phyloP scores from a whole-genome alignment of 2,113 vertebrate genomes.

The Hippocampus abdominalis region DNA sequence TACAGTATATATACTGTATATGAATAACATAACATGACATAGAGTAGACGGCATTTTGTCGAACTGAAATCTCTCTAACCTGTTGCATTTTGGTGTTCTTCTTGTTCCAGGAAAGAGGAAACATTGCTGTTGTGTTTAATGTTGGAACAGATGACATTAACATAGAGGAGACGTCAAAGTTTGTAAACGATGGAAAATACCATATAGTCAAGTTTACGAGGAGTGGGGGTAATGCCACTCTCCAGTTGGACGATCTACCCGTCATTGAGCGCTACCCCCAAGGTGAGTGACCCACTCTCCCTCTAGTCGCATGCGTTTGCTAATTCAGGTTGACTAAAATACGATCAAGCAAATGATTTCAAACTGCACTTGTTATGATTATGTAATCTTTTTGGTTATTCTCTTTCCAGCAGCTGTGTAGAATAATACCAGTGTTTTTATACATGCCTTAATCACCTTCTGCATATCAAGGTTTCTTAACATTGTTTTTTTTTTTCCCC shows the following conservation, averaged over 20 bases:
- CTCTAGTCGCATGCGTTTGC: slow-evolving; percentile 19
- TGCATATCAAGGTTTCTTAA: not conserved
- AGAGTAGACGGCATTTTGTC: too few relatives aligned
- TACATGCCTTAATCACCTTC: not conserved
- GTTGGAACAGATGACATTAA: slow-evolving; percentile 98
- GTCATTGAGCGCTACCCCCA: slow-evolving; percentile 97
- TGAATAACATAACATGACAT: too few relatives aligned
- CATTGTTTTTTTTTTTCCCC: not conserved
- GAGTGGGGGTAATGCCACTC: slow-evolving; percentile 97
- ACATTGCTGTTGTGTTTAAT: slow-evolving; percentile 97
- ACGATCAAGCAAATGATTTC: not conserved
- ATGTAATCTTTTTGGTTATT: slow-evolving; percentile 61
- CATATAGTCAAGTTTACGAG: slow-evolving; percentile 97
- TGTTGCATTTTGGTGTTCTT: not conserved
- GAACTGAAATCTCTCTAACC: not conserved
- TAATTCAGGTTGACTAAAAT: slow-evolving; percentile 9
- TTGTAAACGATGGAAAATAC: slow-evolving; percentile 99
- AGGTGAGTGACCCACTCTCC: slow-evolving; percentile 80
- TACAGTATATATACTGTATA: too few relatives aligned
- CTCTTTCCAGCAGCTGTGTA: slow-evolving; percentile 53
- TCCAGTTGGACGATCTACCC: slow-evolving; percentile 98
- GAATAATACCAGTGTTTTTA: slow-evolving; percentile 40
- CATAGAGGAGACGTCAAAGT: slow-evolving; percentile 94
- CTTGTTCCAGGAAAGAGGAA: slow-evolving; percentile 80
- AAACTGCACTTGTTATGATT: slow-evolving; percentile 41